phyloP scores from a whole-genome alignment of 2,113 vertebrate genomes.

The Anser cygnoides region DNA sequence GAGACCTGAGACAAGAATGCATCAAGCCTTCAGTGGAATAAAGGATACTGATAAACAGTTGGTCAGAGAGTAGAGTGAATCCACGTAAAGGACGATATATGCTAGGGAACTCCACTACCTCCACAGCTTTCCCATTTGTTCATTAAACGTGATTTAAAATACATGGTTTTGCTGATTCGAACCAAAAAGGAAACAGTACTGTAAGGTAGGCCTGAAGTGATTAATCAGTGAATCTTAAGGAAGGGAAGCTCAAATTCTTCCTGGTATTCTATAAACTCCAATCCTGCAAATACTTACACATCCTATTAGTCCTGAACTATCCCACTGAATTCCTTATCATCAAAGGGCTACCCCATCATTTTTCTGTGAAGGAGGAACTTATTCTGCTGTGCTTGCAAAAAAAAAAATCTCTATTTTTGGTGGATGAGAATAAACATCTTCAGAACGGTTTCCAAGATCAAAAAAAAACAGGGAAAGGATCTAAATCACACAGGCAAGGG shows the following conservation, averaged over 20 bases:
- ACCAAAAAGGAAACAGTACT: background rate
- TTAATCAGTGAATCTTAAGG: background rate
- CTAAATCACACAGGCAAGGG: background rate
- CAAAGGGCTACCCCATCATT: background rate
- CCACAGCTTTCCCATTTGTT: background rate
- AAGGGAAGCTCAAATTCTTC: background rate
- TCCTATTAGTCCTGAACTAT: background rate
- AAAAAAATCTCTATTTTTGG: background rate
- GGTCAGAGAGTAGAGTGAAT: background rate
- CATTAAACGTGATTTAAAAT: background rate
- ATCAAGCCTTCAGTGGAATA: background rate
- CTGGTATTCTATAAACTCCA: background rate
- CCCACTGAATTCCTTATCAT: background rate
- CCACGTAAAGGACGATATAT: rapidly evolving
- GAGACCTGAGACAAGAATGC: background rate
- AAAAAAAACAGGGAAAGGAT: background rate
- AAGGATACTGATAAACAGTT: background rate
- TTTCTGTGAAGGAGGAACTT: background rate
- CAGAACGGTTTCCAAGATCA: background rate
- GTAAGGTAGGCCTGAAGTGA: background rate
- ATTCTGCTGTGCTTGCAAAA: background rate
- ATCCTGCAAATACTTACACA: background rate
- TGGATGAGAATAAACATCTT: background rate
- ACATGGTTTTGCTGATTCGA: background rate
- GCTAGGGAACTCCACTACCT: background rate